phyloP scores from a whole-genome alignment of 2,113 vertebrate genomes.

The Pygoscelis adeliae region DNA sequence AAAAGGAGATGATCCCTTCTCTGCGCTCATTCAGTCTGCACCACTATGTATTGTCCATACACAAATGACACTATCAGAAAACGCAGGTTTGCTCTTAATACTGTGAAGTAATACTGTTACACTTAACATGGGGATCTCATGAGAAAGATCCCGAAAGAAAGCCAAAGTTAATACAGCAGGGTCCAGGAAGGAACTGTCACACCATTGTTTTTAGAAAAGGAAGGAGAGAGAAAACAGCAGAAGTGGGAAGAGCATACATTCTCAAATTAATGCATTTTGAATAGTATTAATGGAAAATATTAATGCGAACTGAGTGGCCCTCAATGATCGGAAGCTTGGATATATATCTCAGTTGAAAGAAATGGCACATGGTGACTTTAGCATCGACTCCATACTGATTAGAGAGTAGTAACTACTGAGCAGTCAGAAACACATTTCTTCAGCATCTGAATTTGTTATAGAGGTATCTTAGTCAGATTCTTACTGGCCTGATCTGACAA shows the following conservation, averaged over 20 bases:
- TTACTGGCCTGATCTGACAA: not conserved
- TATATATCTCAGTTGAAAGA: not conserved
- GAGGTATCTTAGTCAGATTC: not conserved
- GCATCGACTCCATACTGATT: not conserved
- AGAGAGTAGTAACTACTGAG: not conserved
- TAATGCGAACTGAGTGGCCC: not conserved
- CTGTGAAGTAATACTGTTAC: not conserved
- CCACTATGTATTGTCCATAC: not conserved
- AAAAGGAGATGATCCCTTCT: not conserved
- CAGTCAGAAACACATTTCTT: not conserved
- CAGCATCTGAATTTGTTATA: not conserved
- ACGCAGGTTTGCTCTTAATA: fast-evolving
- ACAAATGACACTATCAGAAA: not conserved
- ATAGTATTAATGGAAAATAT: not conserved
- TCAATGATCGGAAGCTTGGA: not conserved
- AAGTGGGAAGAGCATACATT: not conserved
- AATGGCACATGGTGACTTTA: not conserved
- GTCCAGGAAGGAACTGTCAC: not conserved
- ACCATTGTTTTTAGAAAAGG: not conserved
- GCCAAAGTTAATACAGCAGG: not conserved
- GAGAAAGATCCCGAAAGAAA: not conserved
- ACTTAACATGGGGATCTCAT: not conserved
- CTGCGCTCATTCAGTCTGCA: not conserved
- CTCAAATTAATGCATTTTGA: not conserved
- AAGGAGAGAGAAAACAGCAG: not conserved